A percentile compares a stretch with the other conserved stretches of the same genome.
Evolutionary conservation across 92 coral and sea anemone species (phyloP).

Genomic region (Actinostola sp.): DNA sequence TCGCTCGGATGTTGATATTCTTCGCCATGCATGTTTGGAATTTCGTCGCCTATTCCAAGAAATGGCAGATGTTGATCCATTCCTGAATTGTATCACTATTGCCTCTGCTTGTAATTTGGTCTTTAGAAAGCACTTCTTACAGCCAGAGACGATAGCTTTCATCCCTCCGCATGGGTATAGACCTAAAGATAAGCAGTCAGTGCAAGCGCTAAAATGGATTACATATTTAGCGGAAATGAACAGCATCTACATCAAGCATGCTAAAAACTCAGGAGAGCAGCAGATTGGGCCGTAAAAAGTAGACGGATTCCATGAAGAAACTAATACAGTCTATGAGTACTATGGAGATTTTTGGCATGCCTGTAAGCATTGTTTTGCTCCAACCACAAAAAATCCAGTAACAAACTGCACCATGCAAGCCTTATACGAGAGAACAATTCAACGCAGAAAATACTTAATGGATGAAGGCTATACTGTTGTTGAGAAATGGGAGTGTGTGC

Average conservation of each 20-base stretch:
- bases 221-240: neutral
- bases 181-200: conserved; percentile 38
- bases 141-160: conserved; percentile 43
- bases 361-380: conserved; percentile 32
- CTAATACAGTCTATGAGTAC: conserved; percentile 39
- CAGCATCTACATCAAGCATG: conserved; percentile 26
- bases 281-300: conserved; percentile 31
- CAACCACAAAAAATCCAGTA: conserved; percentile 29
- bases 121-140: conserved; percentile 23
- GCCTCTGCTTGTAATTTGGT: conserved; percentile 53
- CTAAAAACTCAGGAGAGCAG: conserved; percentile 42
- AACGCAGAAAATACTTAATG: conserved; percentile 10
- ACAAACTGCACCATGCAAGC: conserved; percentile 36
- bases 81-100: conserved; percentile 36
- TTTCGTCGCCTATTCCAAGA: conserved; percentile 33
- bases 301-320: conserved; percentile 38
- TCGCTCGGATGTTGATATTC: conserved; percentile 55
- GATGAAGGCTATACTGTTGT: conserved; percentile 31
- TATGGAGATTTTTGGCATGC: conserved; percentile 57
- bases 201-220: conserved; percentile 46
- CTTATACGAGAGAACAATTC: conserved; percentile 33
- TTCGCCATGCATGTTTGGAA: conserved; percentile 30
- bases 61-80: conserved; percentile 40
- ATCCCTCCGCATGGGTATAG: conserved; percentile 53
- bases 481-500: conserved; percentile 55